phyloP scores from a whole-genome alignment of 2,113 vertebrate species.

The Nothocercus julius region DNA sequence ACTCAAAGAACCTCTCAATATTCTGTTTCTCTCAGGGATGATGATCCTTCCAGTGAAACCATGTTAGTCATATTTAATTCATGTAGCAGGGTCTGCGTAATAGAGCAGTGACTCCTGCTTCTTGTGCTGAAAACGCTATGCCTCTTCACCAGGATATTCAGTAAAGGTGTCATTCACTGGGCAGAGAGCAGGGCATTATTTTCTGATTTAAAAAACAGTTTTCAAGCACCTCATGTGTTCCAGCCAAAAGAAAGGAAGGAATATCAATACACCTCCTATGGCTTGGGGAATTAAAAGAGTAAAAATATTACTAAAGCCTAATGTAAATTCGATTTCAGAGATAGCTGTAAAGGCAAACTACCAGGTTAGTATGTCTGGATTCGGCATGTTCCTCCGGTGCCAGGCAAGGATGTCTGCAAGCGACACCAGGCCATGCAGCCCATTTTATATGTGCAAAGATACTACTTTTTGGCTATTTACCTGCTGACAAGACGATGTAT shows the following conservation, averaged over 20 bases:
- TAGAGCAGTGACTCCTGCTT: not conserved
- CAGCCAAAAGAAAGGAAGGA: not conserved
- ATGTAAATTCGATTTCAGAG: conserved; percentile 43
- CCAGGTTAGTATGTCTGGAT: not conserved
- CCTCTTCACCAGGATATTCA: not conserved
- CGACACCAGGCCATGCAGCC: too few species aligned
- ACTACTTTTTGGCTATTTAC: not conserved
- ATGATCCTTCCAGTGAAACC: not conserved
- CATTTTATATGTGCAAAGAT: not conserved
- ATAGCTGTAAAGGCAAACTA: not conserved
- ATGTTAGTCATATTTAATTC: conserved; percentile 1
- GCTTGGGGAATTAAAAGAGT: not conserved
- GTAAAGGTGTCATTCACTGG: not conserved
- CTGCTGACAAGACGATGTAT: fast-evolving
- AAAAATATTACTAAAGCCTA: not conserved
- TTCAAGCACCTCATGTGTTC: not conserved
- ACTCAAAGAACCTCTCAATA: not conserved
- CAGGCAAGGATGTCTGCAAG: too few species aligned
- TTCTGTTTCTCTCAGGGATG: not conserved
- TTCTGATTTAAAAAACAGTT: conserved; percentile 12
- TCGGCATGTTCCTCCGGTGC: not conserved
- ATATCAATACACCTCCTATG: not conserved
- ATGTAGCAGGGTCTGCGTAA: not conserved
- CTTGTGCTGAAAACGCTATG: not conserved
- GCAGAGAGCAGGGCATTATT: not conserved